These are phyloP conservation scores for Stictonetta naevosa DNA, from an alignment of 2,113 vertebrate genomes.

Conservation along the genomic window DNA sequence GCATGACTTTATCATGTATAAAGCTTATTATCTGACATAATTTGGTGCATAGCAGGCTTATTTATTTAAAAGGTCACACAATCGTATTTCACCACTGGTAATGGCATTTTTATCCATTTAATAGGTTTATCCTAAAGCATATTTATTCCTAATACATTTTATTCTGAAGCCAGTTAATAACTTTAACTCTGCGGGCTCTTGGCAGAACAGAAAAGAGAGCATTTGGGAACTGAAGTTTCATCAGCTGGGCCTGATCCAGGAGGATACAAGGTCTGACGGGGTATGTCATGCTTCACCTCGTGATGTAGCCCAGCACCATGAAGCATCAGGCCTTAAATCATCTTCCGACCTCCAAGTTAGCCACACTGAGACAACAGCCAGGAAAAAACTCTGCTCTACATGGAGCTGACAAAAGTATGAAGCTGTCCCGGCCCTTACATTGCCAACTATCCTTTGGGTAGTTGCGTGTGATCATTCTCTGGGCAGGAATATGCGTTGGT, in stretches of 20 bases:
- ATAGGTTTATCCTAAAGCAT: slow-evolving; percentile 67
- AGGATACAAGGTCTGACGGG: neutral
- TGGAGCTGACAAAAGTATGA: neutral
- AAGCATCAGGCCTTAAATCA: neutral
- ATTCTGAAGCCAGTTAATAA: slow-evolving; percentile 51
- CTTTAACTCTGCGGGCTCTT: slow-evolving; percentile 37
- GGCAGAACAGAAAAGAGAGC: neutral
- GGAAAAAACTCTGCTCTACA: neutral
- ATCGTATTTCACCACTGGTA: slow-evolving; percentile 65
- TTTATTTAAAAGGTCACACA: slow-evolving; percentile 73
- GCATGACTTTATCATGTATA: slow-evolving; percentile 60
- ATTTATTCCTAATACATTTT: slow-evolving; percentile 61
- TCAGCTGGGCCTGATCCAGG: neutral
- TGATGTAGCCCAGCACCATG: neutral
- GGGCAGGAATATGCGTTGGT: neutral
- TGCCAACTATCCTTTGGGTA: neutral
- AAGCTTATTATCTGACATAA: slow-evolving; percentile 70
- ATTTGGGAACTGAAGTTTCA: neutral
- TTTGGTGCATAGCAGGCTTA: slow-evolving; percentile 64
- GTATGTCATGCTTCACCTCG: neutral
- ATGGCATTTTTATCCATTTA: slow-evolving; percentile 73
- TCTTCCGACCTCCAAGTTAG: neutral
- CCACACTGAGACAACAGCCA: neutral
- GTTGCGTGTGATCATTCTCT: neutral
- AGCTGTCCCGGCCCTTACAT: neutral